A percentile compares a stretch with the other conserved stretches of the same genome.
These are phyloP conservation scores for Exocentrus adspersus DNA, from an alignment of 2,888 invertebrate genomes.

Conservation along the genomic window DNA sequence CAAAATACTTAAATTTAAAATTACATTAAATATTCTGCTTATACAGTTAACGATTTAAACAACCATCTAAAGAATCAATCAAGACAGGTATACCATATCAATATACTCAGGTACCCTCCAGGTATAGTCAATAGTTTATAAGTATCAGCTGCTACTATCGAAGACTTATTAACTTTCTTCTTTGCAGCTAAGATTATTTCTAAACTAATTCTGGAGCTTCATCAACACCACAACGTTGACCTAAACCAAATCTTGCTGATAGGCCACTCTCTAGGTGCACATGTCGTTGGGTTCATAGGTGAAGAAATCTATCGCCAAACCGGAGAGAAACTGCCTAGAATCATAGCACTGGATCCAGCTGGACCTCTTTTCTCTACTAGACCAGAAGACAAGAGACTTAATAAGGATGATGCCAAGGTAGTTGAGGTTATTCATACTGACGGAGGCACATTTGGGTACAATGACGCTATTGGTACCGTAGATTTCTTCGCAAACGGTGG, in stretches of 20 bases:
- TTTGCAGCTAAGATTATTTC: constrained; percentile 49
- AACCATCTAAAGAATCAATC: too few relatives aligned
- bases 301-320: constrained; percentile 47
- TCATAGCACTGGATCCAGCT: constrained; percentile 55
- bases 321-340: constrained; percentile 46
- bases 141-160: too few relatives aligned
- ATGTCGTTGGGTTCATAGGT: constrained; percentile 51
- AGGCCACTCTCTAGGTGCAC: constrained; percentile 55
- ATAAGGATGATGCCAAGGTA: constrained; percentile 52
- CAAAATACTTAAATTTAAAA: too few relatives aligned
- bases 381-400: constrained; percentile 47
- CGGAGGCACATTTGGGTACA: constrained; percentile 51
- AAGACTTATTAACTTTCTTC: too few relatives aligned
- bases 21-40: too few relatives aligned
- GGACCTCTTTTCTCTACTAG: constrained; percentile 48
- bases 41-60: too few relatives aligned
- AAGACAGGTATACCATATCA: too few relatives aligned
- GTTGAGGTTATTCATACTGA: constrained; percentile 56
- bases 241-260: constrained; percentile 47
- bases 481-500: constrained; percentile 58
- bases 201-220: constrained; percentile 46
- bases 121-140: too few relatives aligned
- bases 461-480: constrained; percentile 49
- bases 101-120: too few relatives aligned
- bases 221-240: constrained; percentile 45